Conservation (phyloP, 2,888 invertebrate genomes). For the Amphipyra berbera region DNA sequence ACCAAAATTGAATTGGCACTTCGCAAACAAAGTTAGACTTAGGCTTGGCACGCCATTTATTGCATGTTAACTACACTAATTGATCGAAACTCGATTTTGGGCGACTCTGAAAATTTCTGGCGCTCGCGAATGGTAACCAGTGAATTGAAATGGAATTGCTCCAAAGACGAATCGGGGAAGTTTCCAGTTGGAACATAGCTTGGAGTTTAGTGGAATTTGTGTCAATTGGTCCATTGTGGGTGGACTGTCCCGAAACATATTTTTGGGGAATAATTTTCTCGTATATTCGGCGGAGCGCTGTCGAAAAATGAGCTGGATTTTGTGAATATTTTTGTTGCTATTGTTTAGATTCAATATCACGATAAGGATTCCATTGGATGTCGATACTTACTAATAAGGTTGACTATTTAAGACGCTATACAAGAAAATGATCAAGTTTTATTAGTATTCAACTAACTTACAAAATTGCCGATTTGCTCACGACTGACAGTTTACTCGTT, state of each 20-base stretch:
- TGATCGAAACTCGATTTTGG: constrained; percentile 79
- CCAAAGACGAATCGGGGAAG: constrained; percentile 63
- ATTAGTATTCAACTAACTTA: too few relatives aligned
- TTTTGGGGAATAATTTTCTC: constrained; percentile 23
- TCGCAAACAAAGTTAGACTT: constrained; percentile 80
- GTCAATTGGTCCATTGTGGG: constrained; percentile 51
- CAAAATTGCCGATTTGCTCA: too few relatives aligned
- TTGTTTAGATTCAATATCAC: neutral
- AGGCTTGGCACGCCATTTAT: constrained; percentile 79
- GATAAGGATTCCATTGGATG: neutral
- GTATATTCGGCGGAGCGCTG: neutral
- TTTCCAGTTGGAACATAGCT: constrained; percentile 52
- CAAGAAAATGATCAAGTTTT: too few relatives aligned
- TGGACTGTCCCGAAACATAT: constrained; percentile 20
- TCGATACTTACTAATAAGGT: too few relatives aligned
- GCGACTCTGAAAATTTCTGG: constrained; percentile 65
- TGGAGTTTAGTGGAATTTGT: constrained; percentile 57
- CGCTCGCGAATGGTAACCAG: constrained; percentile 56
- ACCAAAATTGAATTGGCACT: constrained; percentile 81
- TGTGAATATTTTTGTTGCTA: constrained; percentile 8
- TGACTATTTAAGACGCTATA: too few relatives aligned
- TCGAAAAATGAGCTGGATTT: neutral
- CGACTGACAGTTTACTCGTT: too few relatives aligned
- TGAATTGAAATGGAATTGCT: constrained; percentile 63
- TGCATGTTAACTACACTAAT: constrained; percentile 86